Evolutionary conservation across 2,797 vertebrate genomes (phyloP).

Genomic region (Tenualosa thibaudeaui): DNA sequence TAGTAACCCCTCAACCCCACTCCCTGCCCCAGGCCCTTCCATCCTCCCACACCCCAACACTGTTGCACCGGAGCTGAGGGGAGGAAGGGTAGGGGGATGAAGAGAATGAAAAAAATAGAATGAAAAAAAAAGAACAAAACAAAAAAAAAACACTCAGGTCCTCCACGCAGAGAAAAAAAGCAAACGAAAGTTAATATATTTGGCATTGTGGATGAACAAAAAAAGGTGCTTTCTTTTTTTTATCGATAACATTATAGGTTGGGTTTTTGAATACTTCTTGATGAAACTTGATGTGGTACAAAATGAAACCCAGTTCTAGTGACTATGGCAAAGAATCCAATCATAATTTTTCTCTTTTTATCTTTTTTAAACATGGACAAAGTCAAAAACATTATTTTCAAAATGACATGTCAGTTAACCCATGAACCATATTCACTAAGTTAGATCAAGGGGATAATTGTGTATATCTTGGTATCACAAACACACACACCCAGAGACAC

Average conservation of each 20-base stretch:
- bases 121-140: constrained; percentile 27
- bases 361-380: constrained; percentile 18
- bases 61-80: neutral
- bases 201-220: constrained; percentile 62
- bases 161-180: constrained; percentile 37
- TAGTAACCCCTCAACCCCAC: constrained; percentile 72
- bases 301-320: constrained; percentile 40
- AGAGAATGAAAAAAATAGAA: constrained; percentile 9
- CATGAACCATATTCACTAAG: constrained; percentile 15
- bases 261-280: constrained; percentile 1
- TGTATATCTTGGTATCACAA: neutral
- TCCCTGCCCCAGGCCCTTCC: constrained; percentile 58
- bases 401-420: neutral
- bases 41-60: constrained; percentile 27
- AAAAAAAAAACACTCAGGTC: constrained; percentile 7
- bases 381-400: constrained; percentile 24
- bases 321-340: constrained; percentile 33
- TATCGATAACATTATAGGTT: neutral
- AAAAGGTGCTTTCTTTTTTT: constrained; percentile 51
- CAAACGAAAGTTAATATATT: constrained; percentile 57
- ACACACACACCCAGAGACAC: constrained; percentile 26
- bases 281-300: constrained; percentile 52
- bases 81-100: constrained; percentile 30
- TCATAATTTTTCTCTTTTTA: constrained; percentile 16
- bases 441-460: constrained; percentile 7